phyloP scores from a whole-genome alignment of 2,113 vertebrate genomes.

The Struthio camelus region DNA sequence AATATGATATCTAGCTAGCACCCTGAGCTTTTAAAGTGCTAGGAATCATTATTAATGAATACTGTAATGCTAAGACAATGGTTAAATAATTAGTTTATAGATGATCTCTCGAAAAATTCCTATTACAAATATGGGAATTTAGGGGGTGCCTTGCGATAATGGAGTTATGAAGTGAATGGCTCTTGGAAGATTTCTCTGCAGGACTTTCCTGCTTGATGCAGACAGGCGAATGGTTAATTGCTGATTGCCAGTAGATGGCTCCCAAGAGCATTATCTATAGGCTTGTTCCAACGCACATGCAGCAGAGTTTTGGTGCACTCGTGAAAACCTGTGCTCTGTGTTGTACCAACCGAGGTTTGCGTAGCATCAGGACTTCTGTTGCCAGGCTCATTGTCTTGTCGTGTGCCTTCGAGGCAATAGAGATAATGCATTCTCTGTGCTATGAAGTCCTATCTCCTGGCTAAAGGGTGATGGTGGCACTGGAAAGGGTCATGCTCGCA shows the following conservation, averaged over 20 bases:
- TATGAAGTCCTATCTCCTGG: rapidly evolving
- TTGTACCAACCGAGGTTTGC: neutral
- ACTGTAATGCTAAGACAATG: neutral
- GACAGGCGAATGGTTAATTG: constrained; percentile 5
- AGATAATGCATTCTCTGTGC: rapidly evolving
- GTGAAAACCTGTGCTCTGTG: neutral
- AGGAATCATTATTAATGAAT: neutral
- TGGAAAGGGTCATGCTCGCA: neutral
- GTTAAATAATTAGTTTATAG: neutral
- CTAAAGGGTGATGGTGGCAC: neutral
- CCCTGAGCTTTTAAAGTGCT: neutral
- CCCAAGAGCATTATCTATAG: constrained; percentile 35
- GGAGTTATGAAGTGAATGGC: neutral
- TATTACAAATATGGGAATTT: neutral
- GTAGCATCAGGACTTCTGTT: neutral
- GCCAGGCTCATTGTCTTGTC: rapidly evolving
- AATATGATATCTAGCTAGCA: neutral
- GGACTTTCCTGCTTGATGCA: neutral
- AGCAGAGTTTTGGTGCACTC: neutral
- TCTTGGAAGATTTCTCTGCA: neutral
- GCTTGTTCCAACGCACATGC: rapidly evolving
- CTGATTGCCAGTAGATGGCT: constrained; percentile 53
- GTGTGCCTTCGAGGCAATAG: neutral
- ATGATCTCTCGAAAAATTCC: neutral
- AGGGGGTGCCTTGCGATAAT: neutral